Base-by-base conservation (phyloP, 2,113 vertebrate genomes). In the Ceratotherium simum region DNA sequence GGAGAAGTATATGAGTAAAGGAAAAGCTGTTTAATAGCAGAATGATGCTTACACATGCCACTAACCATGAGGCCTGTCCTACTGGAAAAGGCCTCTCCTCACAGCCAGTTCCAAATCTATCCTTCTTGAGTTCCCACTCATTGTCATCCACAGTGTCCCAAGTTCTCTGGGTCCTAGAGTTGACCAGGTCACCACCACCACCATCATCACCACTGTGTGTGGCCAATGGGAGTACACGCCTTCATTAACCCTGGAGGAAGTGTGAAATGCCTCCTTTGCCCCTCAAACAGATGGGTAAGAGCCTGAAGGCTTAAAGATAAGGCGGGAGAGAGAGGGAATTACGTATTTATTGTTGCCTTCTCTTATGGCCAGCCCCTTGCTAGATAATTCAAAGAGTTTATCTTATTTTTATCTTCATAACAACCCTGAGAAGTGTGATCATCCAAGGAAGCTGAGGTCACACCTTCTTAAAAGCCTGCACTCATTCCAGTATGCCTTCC, bases 191-290 rank as follows among this genome's bases (percentile, higher is more conserved):
- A 14, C 72, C 16, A 6, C 20, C n/a, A 23, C 64, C 39, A 39
- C 31, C 36, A 13, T 3, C 42, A 39, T 56, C 23, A n/a, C 67
- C n/a, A 11, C 12, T 1, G 0, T 29, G 27, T 1, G 0, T 29
- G 27, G 4, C 25, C 39, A 25, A 3, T 1, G 11, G 4, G 46
- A 18, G 3, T 6, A 2, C 4, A 16, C 0, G 1, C 5, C 64
- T 60, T 91, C 1, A 0, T 48, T 56, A 46, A 31, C 12, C 10
- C 3, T 20, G 33, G 56, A 60, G 48, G 39, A 78, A 60, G 8
- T 23, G n/a, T 2, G 16, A 70, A 13, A 60, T 2, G 5, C 27
- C 25, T 51, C 4, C 56, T 11, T 72, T 48, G 20, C 12, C n/a
- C 20, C 8, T 46, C 25, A 31, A 9, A 73, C 3, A 62, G 23